A percentile compares a stretch with the other conserved stretches of the same genome.
Conservation (phyloP, 2,888 invertebrate species). For the Drosophila aldrichi region DNA sequence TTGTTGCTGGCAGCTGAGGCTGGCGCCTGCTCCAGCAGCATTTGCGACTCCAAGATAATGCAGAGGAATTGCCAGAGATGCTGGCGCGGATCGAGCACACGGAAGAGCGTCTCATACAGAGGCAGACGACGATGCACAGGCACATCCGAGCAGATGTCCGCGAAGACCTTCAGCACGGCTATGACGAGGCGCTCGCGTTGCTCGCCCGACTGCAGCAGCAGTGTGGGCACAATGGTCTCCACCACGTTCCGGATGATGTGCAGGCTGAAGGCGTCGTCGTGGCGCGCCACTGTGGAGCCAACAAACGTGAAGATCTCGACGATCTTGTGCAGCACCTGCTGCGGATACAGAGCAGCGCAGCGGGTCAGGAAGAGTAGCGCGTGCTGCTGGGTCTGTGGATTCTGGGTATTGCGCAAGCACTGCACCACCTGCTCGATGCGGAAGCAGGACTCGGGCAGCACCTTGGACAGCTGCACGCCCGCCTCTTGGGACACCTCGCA, state of each 20-base stretch:
- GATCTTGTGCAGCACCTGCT: slow-evolving; percentile 95
- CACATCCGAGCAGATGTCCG: slow-evolving; percentile 95
- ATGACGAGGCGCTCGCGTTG: slow-evolving; percentile 85
- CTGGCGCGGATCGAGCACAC: slow-evolving; percentile 88
- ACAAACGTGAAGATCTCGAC: slow-evolving; percentile 99
- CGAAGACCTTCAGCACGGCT: slow-evolving; percentile 94
- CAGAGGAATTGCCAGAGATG: slow-evolving; percentile 91
- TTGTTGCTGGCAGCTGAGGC: slow-evolving; percentile 10
- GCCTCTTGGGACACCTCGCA: slow-evolving; percentile 87
- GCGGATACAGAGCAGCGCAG: slow-evolving; percentile 91
- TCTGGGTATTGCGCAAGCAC: slow-evolving; percentile 95
- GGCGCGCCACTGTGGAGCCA: slow-evolving; percentile 95
- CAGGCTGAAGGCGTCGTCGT: slow-evolving; percentile 97
- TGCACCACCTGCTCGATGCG: slow-evolving; percentile 88
- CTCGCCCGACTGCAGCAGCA: slow-evolving; percentile 86
- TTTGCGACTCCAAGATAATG: slow-evolving; percentile 90
- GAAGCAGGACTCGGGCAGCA: slow-evolving; percentile 85
- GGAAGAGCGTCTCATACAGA: slow-evolving; percentile 92
- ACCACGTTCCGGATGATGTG: slow-evolving; percentile 96
- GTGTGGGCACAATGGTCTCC: slow-evolving; percentile 94
- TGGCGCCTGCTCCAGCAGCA: slow-evolving; percentile 86
- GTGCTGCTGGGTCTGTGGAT: slow-evolving; percentile 98
- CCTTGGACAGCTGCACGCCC: slow-evolving; percentile 85
- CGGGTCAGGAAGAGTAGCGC: slow-evolving; percentile 93
- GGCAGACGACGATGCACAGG: slow-evolving; percentile 95